phyloP scores from a whole-genome alignment of 2,113 vertebrate species.

The Anarhynchus alexandrinus region DNA sequence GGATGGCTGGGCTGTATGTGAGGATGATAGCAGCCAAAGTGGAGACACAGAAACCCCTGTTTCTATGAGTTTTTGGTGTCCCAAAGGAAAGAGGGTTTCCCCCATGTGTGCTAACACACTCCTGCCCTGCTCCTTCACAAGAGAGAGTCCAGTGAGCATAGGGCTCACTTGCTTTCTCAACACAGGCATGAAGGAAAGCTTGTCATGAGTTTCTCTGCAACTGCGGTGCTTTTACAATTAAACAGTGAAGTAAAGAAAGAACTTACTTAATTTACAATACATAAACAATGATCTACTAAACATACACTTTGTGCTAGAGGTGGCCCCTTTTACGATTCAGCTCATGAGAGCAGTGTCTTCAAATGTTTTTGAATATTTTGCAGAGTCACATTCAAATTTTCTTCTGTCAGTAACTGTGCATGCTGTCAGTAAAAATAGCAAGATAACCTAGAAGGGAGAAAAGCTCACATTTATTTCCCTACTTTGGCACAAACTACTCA shows the following conservation, averaged over 20 bases:
- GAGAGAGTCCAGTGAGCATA: not conserved
- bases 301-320: not conserved
- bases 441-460: slow-evolving; percentile 35
- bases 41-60: not conserved
- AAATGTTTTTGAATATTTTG: not conserved
- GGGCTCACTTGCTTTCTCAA: not conserved
- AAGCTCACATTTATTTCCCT: slow-evolving; percentile 19
- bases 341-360: not conserved
- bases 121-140: not conserved
- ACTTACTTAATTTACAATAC: not conserved
- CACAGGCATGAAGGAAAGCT: not conserved
- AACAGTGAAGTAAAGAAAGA: not conserved
- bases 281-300: not conserved
- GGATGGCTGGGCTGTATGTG: not conserved
- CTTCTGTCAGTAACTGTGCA: not conserved
- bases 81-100: not conserved
- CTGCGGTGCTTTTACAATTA: not conserved
- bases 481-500: slow-evolving; percentile 24
- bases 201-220: not conserved
- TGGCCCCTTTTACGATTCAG: not conserved
- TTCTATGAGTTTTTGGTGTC: not conserved
- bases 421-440: not conserved
- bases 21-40: not conserved
- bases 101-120: fast-evolving
- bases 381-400: not conserved